A percentile compares a stretch with the other conserved stretches of the same genome.
Conservation (phyloP, 2,797 vertebrate genomes). For the Enteromius thamalakanensis region DNA sequence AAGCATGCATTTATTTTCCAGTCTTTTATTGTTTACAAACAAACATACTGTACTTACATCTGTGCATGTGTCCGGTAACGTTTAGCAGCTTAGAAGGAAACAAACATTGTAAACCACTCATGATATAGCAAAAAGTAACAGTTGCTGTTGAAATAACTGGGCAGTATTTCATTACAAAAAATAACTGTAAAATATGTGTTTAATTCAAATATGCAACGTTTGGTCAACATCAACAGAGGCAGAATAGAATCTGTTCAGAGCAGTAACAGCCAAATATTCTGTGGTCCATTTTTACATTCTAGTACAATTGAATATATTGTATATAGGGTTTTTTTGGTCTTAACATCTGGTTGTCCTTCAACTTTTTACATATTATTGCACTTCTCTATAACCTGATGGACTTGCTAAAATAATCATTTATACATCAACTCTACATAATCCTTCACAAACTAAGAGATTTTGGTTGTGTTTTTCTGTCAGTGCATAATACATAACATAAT, state of each 20-base stretch:
- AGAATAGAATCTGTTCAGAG: constrained; percentile 26
- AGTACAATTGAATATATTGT: constrained; percentile 11
- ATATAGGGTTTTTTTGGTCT: constrained; percentile 6
- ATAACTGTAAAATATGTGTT: constrained; percentile 22
- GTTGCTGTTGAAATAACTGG: constrained; percentile 39
- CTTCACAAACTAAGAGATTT: background rate
- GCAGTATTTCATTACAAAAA: constrained; percentile 40
- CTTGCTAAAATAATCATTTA: background rate
- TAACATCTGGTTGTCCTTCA: constrained; percentile 11
- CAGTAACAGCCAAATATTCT: constrained; percentile 5
- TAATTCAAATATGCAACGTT: constrained; percentile 41
- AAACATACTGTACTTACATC: constrained; percentile 52
- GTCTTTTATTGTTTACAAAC: constrained; percentile 64
- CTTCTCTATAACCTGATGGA: background rate
- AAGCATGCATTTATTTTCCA: background rate
- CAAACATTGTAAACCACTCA: constrained; percentile 57
- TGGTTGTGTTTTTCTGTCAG: constrained; percentile 2
- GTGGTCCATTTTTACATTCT: constrained; percentile 32
- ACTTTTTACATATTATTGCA: constrained; percentile 36
- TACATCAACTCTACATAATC: background rate
- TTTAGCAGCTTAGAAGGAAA: constrained; percentile 65
- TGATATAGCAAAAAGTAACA: constrained; percentile 43
- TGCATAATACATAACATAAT: too few relatives aligned
- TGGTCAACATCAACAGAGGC: constrained; percentile 53
- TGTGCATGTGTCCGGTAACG: constrained; percentile 53